Evolutionary conservation across 2,797 vertebrate genomes (phyloP).

Genomic region (Ctenopoma multispine): DNA sequence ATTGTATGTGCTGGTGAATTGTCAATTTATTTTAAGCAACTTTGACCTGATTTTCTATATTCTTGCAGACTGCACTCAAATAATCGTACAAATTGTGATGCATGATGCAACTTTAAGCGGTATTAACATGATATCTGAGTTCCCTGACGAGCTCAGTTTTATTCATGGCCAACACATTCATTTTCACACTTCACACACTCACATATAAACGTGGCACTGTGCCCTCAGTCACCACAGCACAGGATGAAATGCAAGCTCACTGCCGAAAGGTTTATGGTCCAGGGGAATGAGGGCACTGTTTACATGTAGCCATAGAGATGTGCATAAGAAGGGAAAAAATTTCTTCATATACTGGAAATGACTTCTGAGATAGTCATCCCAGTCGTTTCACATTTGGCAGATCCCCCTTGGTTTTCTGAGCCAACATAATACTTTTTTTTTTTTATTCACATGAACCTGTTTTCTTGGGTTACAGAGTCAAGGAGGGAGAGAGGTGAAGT

Average conservation of each 20-base stretch:
- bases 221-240: constrained; percentile 45
- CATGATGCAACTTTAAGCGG: constrained; percentile 23
- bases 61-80: constrained; percentile 12
- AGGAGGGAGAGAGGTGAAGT: constrained; percentile 37
- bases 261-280: constrained; percentile 73
- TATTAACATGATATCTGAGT: constrained; percentile 29
- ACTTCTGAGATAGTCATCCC: constrained; percentile 77
- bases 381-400: constrained; percentile 75
- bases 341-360: constrained; percentile 79
- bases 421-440: constrained; percentile 58
- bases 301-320: constrained; percentile 79
- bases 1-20: constrained; percentile 17
- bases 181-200: constrained; percentile 41
- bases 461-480: constrained; percentile 46
- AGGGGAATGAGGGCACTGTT: constrained; percentile 77
- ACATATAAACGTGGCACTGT: constrained; percentile 47
- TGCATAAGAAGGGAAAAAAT: constrained; percentile 68
- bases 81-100: constrained; percentile 26
- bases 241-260: constrained; percentile 60
- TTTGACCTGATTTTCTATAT: constrained; percentile 23
- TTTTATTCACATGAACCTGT: constrained; percentile 47
- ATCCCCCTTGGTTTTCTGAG: constrained; percentile 44
- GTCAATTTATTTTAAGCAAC: constrained; percentile 27
- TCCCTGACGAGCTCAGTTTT: constrained; percentile 27
- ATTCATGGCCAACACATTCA: constrained; percentile 32